Evolutionary conservation across 30 jellyfish, hydroid and myxozoan genomes (phyloP).

Genomic region (Aurelia coerulea): DNA sequence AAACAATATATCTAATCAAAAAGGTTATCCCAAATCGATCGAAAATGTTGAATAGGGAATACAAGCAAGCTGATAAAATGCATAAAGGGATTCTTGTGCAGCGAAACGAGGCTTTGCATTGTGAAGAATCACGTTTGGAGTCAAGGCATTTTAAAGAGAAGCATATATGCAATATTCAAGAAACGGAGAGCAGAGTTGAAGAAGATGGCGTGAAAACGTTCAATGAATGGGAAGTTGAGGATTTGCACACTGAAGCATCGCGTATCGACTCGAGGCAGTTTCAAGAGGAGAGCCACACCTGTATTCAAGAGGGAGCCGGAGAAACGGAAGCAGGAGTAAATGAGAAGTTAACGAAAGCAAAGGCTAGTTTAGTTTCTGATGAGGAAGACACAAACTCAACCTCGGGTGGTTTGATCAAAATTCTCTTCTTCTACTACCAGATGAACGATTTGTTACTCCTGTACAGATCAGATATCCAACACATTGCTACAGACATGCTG

Average conservation of each 20-base stretch:
- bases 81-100: background rate
- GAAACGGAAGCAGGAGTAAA: background rate
- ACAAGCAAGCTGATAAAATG: too few species aligned
- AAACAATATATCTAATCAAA: background rate
- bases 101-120: background rate
- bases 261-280: too few species aligned
- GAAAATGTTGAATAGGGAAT: background rate
- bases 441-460: background rate
- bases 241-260: too few species aligned
- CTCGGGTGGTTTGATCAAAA: conserved; percentile 21
- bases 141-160: too few species aligned
- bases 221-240: too few species aligned
- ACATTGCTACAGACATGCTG: background rate
- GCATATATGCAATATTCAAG: background rate
- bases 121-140: too few species aligned
- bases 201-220: background rate
- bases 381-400: background rate
- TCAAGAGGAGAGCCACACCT: too few species aligned
- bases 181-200: background rate
- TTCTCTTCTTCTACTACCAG: conserved; percentile 36
- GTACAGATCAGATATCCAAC: background rate
- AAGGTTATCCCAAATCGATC: background rate
- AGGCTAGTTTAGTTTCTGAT: background rate
- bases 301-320: background rate
- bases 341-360: background rate